Percentiles rank a stretch among this genome's conserved stretches.
Evolutionary conservation across 2,888 invertebrate species (phyloP).

Genomic region (Yponomeuta evonymella): DNA sequence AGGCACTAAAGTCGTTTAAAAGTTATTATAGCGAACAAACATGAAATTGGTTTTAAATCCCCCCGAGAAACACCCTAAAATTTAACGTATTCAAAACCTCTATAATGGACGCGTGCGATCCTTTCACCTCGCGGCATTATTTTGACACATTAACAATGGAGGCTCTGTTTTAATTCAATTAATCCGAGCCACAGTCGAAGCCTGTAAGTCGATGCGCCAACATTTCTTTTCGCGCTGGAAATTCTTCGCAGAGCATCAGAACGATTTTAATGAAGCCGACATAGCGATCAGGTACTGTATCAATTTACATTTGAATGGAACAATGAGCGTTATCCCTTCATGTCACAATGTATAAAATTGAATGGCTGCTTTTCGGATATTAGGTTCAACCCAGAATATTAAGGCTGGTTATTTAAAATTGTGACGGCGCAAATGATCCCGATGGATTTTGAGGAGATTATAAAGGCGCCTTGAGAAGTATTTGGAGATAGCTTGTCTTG

Average conservation of each 20-base stretch:
- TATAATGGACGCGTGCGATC: background rate
- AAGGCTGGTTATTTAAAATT: background rate
- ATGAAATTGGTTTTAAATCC: background rate
- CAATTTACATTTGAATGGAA: background rate
- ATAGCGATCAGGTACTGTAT: background rate
- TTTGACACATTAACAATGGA: background rate
- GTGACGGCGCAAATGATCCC: background rate
- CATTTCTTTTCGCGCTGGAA: background rate
- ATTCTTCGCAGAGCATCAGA: background rate
- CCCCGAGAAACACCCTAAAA: background rate
- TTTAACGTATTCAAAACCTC: background rate
- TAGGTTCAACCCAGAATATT: background rate
- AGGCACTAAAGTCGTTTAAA: background rate
- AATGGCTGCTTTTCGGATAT: background rate
- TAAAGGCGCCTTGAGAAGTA: background rate
- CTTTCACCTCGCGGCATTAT: background rate
- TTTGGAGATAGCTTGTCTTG: too few relatives aligned
- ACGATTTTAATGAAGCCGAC: background rate
- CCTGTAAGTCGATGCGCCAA: background rate
- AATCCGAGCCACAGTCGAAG: background rate
- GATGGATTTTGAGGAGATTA: background rate
- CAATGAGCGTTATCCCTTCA: background rate
- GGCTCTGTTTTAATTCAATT: background rate
- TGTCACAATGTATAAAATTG: background rate
- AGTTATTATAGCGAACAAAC: background rate